These are phyloP conservation scores for Zosterops borbonicus DNA, from an alignment of 2,113 vertebrate species.

Conservation along the genomic window DNA sequence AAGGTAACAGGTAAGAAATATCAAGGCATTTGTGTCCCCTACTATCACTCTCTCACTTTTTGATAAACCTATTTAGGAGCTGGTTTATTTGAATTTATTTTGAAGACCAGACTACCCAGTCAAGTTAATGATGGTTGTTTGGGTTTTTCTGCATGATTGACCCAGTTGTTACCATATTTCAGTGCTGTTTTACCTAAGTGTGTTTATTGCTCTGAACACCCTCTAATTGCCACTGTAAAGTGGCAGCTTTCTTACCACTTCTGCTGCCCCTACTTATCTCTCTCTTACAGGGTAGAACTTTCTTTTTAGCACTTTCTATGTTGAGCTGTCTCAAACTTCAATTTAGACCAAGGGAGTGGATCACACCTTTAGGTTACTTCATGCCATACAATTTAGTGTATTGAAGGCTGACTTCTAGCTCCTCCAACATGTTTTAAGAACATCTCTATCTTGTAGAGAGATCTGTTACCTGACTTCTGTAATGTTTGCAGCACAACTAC, in stretches of 20 bases:
- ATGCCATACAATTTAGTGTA: neutral
- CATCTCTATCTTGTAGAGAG: neutral
- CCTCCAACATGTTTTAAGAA: neutral
- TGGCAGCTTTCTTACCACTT: neutral
- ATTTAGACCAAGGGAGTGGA: neutral
- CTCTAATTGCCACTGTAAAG: neutral
- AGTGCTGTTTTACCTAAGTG: neutral
- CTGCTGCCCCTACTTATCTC: neutral
- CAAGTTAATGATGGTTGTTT: neutral
- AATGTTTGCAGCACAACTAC: neutral
- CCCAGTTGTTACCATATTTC: neutral
- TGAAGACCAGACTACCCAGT: neutral
- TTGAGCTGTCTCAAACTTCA: neutral
- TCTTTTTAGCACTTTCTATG: neutral
- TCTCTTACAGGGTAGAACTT: neutral
- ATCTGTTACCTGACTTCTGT: neutral
- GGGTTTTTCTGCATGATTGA: neutral
- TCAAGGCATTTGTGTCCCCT: neutral
- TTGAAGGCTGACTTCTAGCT: neutral
- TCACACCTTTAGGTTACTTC: neutral
- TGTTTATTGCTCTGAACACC: neutral
- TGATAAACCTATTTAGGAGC: neutral
- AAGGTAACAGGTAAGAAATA: neutral
- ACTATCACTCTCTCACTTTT: neutral
- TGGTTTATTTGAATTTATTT: neutral